phyloP scores from a whole-genome alignment of 2,113 vertebrate genomes.

The Lanius ludovicianus region DNA sequence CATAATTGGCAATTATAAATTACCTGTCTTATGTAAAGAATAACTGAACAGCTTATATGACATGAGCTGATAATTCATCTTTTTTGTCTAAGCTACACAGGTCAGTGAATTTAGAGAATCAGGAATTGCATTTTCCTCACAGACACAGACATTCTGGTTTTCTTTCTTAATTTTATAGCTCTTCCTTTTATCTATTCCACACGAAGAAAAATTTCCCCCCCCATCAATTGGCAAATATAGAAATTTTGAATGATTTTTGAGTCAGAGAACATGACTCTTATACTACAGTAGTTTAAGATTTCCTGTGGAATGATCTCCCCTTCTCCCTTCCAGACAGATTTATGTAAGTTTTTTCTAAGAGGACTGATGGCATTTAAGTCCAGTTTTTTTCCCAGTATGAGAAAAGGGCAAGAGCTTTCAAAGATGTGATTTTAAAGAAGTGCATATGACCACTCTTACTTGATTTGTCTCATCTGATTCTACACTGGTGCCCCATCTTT shows the following conservation, averaged over 20 bases:
- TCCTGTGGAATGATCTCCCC: not conserved
- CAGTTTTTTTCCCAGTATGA: not conserved
- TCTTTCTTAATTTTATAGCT: not conserved
- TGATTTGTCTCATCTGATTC: not conserved
- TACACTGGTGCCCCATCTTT: not conserved
- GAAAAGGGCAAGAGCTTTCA: not conserved
- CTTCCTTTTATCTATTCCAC: not conserved
- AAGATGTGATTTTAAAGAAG: not conserved
- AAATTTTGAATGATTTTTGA: not conserved
- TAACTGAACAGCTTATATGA: constrained; percentile 41
- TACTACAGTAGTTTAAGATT: not conserved
- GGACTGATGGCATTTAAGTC: not conserved
- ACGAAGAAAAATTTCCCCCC: not conserved
- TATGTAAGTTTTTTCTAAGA: not conserved
- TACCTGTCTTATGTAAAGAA: constrained; percentile 59
- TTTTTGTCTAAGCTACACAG: not conserved
- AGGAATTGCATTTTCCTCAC: not conserved
- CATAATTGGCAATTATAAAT: constrained; percentile 69
- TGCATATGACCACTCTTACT: not conserved
- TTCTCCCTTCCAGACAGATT: not conserved
- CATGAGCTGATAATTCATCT: constrained; percentile 52
- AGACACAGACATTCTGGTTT: not conserved
- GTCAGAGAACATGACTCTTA: not conserved
- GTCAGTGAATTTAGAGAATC: not conserved
- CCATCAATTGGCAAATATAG: not conserved